Evolutionary conservation across 2,888 invertebrate genomes (phyloP), one percentile per base, ranked within the genome.

Genomic region (Acanthosepion esculentum): DNA sequence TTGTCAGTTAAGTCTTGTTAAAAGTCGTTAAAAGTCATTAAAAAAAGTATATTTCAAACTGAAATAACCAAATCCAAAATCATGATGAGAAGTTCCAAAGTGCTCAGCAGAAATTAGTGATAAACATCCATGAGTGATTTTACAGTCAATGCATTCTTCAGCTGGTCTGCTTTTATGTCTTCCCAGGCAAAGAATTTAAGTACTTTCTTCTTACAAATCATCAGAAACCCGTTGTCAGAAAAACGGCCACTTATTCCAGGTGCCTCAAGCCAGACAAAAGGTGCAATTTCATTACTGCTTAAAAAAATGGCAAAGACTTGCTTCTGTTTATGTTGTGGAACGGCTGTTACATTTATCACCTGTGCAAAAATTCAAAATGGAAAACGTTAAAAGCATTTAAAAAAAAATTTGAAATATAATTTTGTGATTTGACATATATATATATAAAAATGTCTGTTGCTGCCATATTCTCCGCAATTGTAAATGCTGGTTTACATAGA

Each of bases 141-240:
- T 2, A 96, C 95, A 15, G 95, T 95, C 50, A 97, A 95, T 0
- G 96, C 94, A 26, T 64, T 64, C n/a, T 94, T 94, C 29, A 97
- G 93, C 4, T 94, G 94, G 26, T 93, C 91, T 15, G 95, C 94
- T 64, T 95, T 95, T 0, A 96, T 95, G 18, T 95, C 59, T 93
- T 96, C 95, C 96, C 96, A 96, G 0, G 96, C 95, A 93, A 95
- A 95, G 94, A 96, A 97, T 64, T 94, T 95, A 29, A 97, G 94
- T 15, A 94, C 94, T 94, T 93, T 95, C 12, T 94, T 94, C 2
- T 96, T 95, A 41, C 96, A 95, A 7, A 97, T 96, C 98, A 96
- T 96, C 15, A 97, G 95, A 95, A 99, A 98, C 0, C 99, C 99
- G 97, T 99, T 99, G 96, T 98, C 98, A 1, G 98, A 98, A 97